phyloP scores from a whole-genome alignment of 1,140 invertebrate genomes.

The Oreohelix idahoensis region DNA sequence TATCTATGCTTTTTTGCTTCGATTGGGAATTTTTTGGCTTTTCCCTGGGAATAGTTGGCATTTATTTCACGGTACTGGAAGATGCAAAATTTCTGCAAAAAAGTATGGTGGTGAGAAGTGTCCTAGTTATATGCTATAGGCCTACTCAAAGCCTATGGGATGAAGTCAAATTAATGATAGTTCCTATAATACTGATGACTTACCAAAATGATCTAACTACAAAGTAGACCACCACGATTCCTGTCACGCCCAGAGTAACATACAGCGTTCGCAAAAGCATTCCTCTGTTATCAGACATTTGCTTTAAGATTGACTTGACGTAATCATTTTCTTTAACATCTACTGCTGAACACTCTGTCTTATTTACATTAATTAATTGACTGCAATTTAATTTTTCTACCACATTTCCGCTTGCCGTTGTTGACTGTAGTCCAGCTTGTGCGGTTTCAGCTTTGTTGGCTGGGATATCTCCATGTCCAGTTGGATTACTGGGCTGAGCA shows the following conservation, averaged over 20 bases:
- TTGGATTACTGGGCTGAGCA: too few species aligned
- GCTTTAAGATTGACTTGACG: constrained; percentile 1
- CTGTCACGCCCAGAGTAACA: constrained; percentile 55
- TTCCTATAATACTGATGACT: constrained; percentile 25
- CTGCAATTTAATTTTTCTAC: not conserved
- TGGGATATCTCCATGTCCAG: too few species aligned
- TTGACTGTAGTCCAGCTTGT: not conserved
- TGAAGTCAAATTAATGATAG: too few species aligned
- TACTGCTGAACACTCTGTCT: not conserved
- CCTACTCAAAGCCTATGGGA: too few species aligned
- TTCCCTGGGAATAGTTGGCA: too few species aligned
- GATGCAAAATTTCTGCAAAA: too few species aligned
- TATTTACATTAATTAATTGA: not conserved
- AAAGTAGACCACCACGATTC: constrained; percentile 54
- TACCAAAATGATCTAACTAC: constrained; percentile 52
- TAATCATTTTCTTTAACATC: not conserved
- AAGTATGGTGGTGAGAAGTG: too few species aligned
- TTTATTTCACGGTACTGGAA: too few species aligned
- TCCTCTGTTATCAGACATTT: constrained; percentile 45
- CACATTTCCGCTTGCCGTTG: not conserved
- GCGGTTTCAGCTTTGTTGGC: too few species aligned
- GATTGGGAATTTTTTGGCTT: too few species aligned
- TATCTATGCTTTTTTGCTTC: too few species aligned
- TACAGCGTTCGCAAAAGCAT: constrained; percentile 57
- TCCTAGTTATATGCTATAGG: too few species aligned